Evolutionary conservation across 1,140 invertebrate genomes (phyloP).

Genomic region (Drosophila lacteicornis): DNA sequence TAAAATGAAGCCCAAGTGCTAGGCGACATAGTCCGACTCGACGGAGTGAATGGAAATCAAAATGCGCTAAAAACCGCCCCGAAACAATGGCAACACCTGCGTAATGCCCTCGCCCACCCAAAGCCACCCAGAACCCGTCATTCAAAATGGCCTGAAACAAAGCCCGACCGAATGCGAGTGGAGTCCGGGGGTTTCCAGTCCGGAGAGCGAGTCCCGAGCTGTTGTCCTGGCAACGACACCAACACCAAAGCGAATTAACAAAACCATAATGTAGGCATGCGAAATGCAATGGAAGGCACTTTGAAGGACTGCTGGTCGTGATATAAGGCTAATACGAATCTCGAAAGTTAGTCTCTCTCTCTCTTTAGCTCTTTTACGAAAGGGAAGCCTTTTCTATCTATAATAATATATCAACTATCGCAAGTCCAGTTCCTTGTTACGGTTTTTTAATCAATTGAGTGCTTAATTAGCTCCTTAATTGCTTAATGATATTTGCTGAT

Average conservation of each 20-base stretch:
- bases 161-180: slow-evolving; percentile 69
- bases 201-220: slow-evolving; percentile 18
- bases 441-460: background rate
- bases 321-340: slow-evolving; percentile 12
- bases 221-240: slow-evolving; percentile 73
- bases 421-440: too few species aligned
- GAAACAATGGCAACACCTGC: slow-evolving; percentile 76
- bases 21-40: slow-evolving; percentile 49
- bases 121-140: slow-evolving; percentile 33
- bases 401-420: background rate
- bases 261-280: slow-evolving; percentile 66
- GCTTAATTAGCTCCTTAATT: background rate
- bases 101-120: slow-evolving; percentile 39
- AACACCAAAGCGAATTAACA: slow-evolving; percentile 74
- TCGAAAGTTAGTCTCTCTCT: background rate
- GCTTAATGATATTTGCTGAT: background rate
- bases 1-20: slow-evolving; percentile 75
- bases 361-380: background rate
- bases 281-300: slow-evolving; percentile 43
- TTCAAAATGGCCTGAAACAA: slow-evolving; percentile 62
- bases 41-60: slow-evolving; percentile 67
- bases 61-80: slow-evolving; percentile 78
- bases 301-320: slow-evolving; percentile 11
- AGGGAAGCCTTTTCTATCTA: background rate
- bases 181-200: slow-evolving; percentile 11